Evolutionary conservation across 2,797 vertebrate genomes (phyloP), one percentile per base, ranked within the genome.

Genomic region (Phyllotis vaccarum): DNA sequence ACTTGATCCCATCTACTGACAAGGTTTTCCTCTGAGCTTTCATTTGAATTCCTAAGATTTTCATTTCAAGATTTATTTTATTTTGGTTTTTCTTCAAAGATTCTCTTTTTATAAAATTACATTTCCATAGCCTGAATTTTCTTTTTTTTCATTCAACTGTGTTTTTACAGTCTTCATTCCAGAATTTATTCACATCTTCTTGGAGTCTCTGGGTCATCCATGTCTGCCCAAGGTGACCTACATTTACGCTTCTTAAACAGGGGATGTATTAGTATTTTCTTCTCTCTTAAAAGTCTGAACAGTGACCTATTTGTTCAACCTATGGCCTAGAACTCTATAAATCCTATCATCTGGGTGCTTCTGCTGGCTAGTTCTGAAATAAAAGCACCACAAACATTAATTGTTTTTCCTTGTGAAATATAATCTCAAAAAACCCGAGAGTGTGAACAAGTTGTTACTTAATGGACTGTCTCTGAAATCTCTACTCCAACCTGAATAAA

Each of bases 401-500:
- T n/a, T 37, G 34, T 43, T 87, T 40, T 93, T 87, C 58, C 29
- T 93, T 16, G 3, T 46, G 3, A 62, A 93, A 95, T 92, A 72
- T 49, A 92, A 87, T 86, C 43, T 79, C 89, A 70, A 34, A 11
- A 95, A 86, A 85, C 34, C 54, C 34, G 54, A 95, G 54, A 94
- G 21, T 40, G 80, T 60, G 24, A 58, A 78, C 66, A 88, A 90
- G 74, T 64, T 72, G 76, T 82, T 94, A 52, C 72, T 62, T 78
- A 74, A 31, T n/a, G 14, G 37, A 76, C 49, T 7, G 76, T 54
- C 29, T 78, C 58, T 85, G 24, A 90, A 87, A 85, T 87, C 22
- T 46, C 52, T 60, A n/a, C 40, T 13, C 11, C 54, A 72, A 40
- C 27, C 31, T 88, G 37, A 91, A 27, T 80, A 34, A 95, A 52